Evolutionary conservation across 1,140 invertebrate genomes (phyloP), one percentile per base, ranked within the genome.

Genomic region (Gryllus bimaculatus): DNA sequence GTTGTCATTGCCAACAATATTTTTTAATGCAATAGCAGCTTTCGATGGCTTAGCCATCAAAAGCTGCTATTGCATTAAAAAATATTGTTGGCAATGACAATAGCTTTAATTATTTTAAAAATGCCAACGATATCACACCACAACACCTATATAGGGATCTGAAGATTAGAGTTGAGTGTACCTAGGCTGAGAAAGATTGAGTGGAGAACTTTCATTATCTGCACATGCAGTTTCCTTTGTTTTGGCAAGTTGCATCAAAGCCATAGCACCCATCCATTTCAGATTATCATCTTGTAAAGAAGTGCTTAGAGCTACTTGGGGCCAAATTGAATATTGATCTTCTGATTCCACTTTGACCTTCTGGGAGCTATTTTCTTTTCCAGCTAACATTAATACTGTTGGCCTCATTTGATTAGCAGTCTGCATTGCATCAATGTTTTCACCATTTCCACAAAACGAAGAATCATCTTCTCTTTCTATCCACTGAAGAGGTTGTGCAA

Each of bases 181-280:
- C 15, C 81, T 81, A 74, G 81, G 78, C 18, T 81, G 82, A 20
- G 83, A 82, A 13, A 83, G 78, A 77, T 83, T 84, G 1, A 83
- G 76, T 47, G 83, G 83, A 48, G 81, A 81, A 18, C 49, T 74
- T 54, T 80, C 81, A 47, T 66, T 75, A 77, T 84, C 81, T 26
- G 81, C 48, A 75, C 82, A 79, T 77, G 83, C 80, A 73, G 84
- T 83, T 79, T 85, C 83, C 81, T 86, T 84, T 77, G 83, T 85
- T 81, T 87, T 86, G 8, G 89, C 87, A 47, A 93, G 83, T 84
- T 92, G 89, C 84, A 92, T 91, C 0, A 93, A 84, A 48, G 92
- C 91, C 81, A 93, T 86, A 47, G 92, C 91, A 39, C 90, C 90
- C 18, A 90, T 82, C 87, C 89, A 88, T 81, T 89, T 88, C 73